Evolutionary conservation across 2,113 vertebrate species (phyloP).

Genomic region (Geococcyx californianus): DNA sequence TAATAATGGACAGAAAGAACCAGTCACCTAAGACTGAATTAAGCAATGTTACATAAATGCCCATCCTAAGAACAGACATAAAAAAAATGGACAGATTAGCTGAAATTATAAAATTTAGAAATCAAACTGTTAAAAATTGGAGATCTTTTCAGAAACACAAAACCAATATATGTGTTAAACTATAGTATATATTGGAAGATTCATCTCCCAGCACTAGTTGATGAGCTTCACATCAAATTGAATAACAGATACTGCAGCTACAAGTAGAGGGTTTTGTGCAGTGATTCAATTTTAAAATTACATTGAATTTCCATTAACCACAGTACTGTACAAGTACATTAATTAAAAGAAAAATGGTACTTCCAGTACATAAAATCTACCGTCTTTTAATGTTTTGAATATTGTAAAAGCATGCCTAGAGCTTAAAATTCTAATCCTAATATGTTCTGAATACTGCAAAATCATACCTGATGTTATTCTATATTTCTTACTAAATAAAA

Average conservation of each 20-base stretch:
- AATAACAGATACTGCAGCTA: not conserved
- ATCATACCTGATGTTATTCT: not conserved
- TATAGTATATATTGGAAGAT: not conserved
- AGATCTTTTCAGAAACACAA: not conserved
- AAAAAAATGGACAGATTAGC: not conserved
- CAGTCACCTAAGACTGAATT: not conserved
- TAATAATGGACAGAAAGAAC: not conserved
- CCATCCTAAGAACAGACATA: not conserved
- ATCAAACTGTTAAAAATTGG: not conserved
- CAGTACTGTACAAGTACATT: not conserved
- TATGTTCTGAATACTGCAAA: not conserved
- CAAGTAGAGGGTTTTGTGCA: not conserved
- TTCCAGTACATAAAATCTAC: not conserved
- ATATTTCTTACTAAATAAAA: not conserved
- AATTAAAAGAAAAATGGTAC: not conserved
- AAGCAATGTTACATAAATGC: not conserved
- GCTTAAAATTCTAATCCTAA: not conserved
- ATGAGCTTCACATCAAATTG: not conserved
- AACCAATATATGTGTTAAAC: not conserved
- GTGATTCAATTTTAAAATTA: not conserved
- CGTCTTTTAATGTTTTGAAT: not conserved
- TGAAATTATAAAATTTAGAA: not conserved
- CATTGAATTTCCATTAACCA: not conserved
- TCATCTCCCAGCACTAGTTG: not conserved
- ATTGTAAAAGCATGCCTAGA: not conserved